Percentiles rank a stretch among this genome's conserved stretches.
These are phyloP conservation scores for Melikaiella ostensackeni DNA, from an alignment of 2,888 invertebrate species.

Conservation along the genomic window DNA sequence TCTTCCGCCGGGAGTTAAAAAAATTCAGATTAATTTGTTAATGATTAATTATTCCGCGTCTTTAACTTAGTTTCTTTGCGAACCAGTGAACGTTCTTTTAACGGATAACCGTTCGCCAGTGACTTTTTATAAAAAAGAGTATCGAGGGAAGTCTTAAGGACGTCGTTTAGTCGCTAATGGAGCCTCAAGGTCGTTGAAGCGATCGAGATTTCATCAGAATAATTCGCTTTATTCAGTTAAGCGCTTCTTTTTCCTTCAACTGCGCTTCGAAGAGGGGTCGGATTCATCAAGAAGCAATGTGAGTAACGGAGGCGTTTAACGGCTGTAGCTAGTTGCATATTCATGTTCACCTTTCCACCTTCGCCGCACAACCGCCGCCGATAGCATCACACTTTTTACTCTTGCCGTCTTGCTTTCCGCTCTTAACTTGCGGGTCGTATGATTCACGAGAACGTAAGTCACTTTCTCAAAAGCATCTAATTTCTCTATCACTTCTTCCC, in stretches of 20 bases:
- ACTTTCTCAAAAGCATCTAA: conserved; percentile 36
- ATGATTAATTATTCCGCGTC: not conserved
- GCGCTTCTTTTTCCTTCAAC: conserved; percentile 37
- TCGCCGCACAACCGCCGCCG: conserved; percentile 61
- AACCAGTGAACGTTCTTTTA: not conserved
- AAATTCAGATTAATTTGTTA: not conserved
- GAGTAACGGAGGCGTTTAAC: conserved; percentile 69
- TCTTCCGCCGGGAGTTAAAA: not conserved
- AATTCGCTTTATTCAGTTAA: conserved; percentile 45
- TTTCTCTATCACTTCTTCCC: conserved; percentile 27
- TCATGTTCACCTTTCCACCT: conserved; percentile 66
- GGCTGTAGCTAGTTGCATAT: conserved; percentile 70
- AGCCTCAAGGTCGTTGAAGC: conserved; percentile 15
- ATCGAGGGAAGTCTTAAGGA: conserved; percentile 29
- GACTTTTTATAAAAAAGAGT: not conserved
- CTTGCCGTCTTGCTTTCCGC: conserved; percentile 35
- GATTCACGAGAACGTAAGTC: conserved; percentile 50
- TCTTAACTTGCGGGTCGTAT: conserved; percentile 51
- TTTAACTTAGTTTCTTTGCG: not conserved
- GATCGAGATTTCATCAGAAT: conserved; percentile 36
- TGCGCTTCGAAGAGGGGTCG: conserved; percentile 42
- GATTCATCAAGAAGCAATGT: conserved; percentile 66
- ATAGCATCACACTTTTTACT: conserved; percentile 63
- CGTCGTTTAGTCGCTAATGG: conserved; percentile 33
- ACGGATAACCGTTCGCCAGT: not conserved